Percentiles rank a stretch among this genome's conserved stretches.
phyloP scores from a whole-genome alignment of 1,140 invertebrate species.

The Pachyrhynchus sulphureomaculatus region DNA sequence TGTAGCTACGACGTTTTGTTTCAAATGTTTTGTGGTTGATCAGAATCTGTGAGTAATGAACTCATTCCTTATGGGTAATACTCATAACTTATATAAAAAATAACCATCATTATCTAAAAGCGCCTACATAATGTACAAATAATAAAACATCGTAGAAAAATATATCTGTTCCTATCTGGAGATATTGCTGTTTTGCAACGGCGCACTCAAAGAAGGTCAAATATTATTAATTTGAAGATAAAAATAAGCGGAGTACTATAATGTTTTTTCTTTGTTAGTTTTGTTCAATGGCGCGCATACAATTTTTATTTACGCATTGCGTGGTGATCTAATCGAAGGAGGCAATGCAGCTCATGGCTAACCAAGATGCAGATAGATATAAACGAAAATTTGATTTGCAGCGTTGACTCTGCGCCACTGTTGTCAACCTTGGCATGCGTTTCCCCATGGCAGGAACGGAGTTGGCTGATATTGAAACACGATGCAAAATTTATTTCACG shows the following conservation, averaged over 20 bases:
- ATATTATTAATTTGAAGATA: not conserved
- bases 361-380: conserved; percentile 1
- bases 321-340: conserved; percentile 10
- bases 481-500: too few relatives aligned
- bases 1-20: too few relatives aligned
- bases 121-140: too few relatives aligned
- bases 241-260: not conserved
- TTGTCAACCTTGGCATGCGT: not conserved
- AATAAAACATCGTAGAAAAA: too few relatives aligned
- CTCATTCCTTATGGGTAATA: too few relatives aligned
- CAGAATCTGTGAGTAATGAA: too few relatives aligned
- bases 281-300: conserved; percentile 1
- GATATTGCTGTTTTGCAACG: too few relatives aligned
- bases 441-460: not conserved
- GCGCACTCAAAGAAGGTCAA: not conserved
- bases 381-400: not conserved
- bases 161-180: too few relatives aligned
- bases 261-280: not conserved
- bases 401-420: not conserved
- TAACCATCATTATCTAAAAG: too few relatives aligned
- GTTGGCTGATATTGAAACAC: too few relatives aligned
- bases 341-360: conserved; percentile 11
- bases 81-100: too few relatives aligned
- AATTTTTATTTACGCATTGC: conserved; percentile 8
- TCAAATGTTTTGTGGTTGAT: too few relatives aligned